A percentile compares a stretch with the other conserved stretches of the same genome.
phyloP scores from a whole-genome alignment of 2,113 vertebrate species.

The Rostratula benghalensis region DNA sequence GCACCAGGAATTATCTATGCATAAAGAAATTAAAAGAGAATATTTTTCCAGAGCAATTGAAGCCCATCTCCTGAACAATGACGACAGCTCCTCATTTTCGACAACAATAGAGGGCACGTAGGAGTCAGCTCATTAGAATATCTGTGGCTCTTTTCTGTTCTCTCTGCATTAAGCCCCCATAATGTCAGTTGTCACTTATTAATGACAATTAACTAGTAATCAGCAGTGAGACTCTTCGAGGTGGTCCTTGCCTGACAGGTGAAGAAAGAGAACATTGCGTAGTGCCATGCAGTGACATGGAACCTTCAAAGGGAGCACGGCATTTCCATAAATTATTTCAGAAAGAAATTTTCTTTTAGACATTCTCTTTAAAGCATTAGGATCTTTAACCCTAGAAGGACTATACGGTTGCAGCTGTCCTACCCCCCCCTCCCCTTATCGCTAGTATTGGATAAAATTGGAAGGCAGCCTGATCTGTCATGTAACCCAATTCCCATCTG shows the following conservation, averaged over 20 bases:
- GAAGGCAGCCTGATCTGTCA: constrained; percentile 13
- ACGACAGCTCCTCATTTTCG: constrained; percentile 85
- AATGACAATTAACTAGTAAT: constrained; percentile 90
- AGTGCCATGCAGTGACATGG: constrained; percentile 81
- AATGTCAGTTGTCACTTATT: constrained; percentile 91
- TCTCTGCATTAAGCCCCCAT: constrained; percentile 84
- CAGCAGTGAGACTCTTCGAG: constrained; percentile 84
- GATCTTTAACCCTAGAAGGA: constrained; percentile 83
- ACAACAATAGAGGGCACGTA: constrained; percentile 87
- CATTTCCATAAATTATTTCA: constrained; percentile 86
- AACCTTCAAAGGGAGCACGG: constrained; percentile 81
- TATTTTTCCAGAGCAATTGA: constrained; percentile 81
- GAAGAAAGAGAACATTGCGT: constrained; percentile 81
- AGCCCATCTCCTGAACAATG: constrained; percentile 84
- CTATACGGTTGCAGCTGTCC: constrained; percentile 57
- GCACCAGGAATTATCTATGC: constrained; percentile 81
- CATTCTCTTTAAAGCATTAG: constrained; percentile 77
- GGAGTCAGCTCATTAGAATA: constrained; percentile 89
- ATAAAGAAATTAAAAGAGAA: constrained; percentile 83
- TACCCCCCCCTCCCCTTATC: constrained; percentile 12
- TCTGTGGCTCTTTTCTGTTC: constrained; percentile 85
- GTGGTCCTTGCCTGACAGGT: constrained; percentile 85
- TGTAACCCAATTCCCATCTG: constrained; percentile 63
- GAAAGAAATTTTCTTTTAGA: constrained; percentile 82
- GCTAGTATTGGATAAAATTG: constrained; percentile 30